Conservation (phyloP, 1,140 invertebrate genomes). For the Sarcophaga peregrina region DNA sequence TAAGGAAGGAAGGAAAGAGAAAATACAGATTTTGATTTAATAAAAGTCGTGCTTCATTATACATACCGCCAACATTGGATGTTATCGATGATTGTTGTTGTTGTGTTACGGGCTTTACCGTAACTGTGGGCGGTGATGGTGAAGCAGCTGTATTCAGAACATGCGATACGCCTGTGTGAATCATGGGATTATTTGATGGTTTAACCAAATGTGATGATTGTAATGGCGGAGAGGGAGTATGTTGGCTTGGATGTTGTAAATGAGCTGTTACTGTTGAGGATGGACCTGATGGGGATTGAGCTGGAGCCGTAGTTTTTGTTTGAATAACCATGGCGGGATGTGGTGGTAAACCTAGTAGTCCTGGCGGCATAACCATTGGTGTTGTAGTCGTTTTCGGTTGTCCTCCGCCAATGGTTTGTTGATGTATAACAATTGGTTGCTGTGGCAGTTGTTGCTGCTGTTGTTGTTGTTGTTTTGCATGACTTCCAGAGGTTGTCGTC, state of each 20-base stretch:
- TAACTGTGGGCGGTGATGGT: conserved; percentile 65
- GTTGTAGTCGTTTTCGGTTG: not conserved
- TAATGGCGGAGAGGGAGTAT: conserved; percentile 57
- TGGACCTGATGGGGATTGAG: conserved; percentile 50
- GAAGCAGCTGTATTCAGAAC: conserved; percentile 71
- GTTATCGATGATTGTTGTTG: not conserved
- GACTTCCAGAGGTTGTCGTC: conserved; percentile 43
- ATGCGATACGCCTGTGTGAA: conserved; percentile 63
- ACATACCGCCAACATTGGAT: conserved; percentile 2
- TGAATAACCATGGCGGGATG: conserved; percentile 58
- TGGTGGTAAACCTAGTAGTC: conserved; percentile 49
- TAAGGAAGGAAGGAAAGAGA: conserved; percentile 46
- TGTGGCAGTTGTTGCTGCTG: conserved; percentile 19
- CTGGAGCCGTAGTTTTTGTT: conserved; percentile 52
- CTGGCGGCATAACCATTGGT: conserved; percentile 51
- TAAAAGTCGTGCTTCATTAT: not conserved
- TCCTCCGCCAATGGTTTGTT: conserved; percentile 47
- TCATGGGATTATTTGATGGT: conserved; percentile 51
- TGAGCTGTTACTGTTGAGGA: conserved; percentile 20
- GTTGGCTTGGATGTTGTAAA: conserved; percentile 50
- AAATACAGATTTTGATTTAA: not conserved
- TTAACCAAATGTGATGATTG: conserved; percentile 42
- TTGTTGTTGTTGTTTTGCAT: not conserved
- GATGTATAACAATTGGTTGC: conserved; percentile 46
- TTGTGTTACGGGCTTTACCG: conserved; percentile 50